These are phyloP conservation scores for Peromyscus leucopus DNA, from an alignment of 2,113 vertebrate genomes.

Conservation along the genomic window DNA sequence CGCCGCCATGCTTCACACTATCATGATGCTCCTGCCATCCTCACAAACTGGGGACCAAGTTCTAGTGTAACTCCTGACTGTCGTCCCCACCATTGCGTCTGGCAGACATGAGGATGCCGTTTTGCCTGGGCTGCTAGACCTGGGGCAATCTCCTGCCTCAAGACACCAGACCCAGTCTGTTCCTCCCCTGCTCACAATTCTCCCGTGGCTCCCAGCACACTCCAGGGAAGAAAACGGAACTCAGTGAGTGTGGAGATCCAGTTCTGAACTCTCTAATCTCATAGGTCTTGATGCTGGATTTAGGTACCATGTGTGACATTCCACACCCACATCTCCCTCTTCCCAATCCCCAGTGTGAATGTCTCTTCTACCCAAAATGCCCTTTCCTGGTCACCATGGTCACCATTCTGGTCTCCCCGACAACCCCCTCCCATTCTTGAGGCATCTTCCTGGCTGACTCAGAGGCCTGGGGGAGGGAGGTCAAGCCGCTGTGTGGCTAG, in stretches of 20 bases:
- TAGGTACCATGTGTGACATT: neutral
- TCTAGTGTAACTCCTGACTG: neutral
- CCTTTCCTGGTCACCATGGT: constrained; percentile 29
- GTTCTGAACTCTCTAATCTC: neutral
- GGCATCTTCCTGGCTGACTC: neutral
- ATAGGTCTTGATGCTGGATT: neutral
- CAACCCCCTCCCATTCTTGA: constrained; percentile 2
- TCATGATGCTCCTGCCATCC: neutral
- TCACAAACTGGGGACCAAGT: neutral
- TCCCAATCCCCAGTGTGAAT: neutral
- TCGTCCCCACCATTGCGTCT: neutral
- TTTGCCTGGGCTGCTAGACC: neutral
- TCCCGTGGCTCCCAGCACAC: neutral
- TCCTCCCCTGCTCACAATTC: neutral
- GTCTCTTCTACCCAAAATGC: constrained; percentile 66
- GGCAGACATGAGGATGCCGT: neutral
- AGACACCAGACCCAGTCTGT: neutral
- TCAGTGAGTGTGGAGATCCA: accelerated
- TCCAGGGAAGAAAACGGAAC: neutral
- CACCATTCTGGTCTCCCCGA: constrained; percentile 75
- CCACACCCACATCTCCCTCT: accelerated
- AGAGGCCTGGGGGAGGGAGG: constrained; percentile 13
- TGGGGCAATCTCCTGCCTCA: neutral
- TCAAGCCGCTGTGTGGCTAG: neutral
- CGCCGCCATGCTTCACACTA: no score